Evolutionary conservation across 2,888 invertebrate species (phyloP), one percentile per base, ranked within the genome.

Genomic region (Cristatella mucedo): DNA sequence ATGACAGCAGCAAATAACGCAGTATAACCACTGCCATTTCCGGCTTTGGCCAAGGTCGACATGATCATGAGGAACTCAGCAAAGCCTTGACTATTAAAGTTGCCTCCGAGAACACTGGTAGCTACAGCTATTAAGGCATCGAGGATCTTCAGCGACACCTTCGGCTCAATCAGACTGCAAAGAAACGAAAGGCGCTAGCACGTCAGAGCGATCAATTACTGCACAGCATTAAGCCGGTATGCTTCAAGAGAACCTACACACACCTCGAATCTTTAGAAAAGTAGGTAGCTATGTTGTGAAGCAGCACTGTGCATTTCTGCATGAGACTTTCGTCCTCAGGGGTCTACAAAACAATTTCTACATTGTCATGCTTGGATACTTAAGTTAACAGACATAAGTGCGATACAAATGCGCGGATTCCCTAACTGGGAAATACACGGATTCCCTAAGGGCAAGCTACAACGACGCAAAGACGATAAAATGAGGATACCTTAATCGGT

Each of bases 1-100:
- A 79, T 76, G 7, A 75, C 73, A 1, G 85, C 81, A 41, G 80
- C 76, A 62, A 89, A 84, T 15, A 91, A 68, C 20, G 76, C 73
- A 2, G 75, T 69, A 59, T 91, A 87, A 0, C 87, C 84, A 33
- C 73, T 70, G 20, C 83, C 83, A 3, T 76, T 72, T 16, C 83
- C 80, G 16, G 83, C 82, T 62, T 85, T 84, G 0, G 87, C 87
- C 48, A 91, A 61, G 34, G 76, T 79, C 2, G 78, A 76, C 80
- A 82, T 80, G 3, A 82, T 76, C 42, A 74, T 70, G 71, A 82
- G 75, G 5, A 83, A 67, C 54, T 82, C 80, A 0, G 78, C 73
- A 56, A 82, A 82, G n/a, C 78, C 78, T n/a, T 72, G 71, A 0
- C 76, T 76, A 56, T 79, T 78, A 33, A 75, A 68, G 1, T 72